Base-by-base conservation (phyloP, 2,113 vertebrate genomes). In the Brachypodius melanocephalos region DNA sequence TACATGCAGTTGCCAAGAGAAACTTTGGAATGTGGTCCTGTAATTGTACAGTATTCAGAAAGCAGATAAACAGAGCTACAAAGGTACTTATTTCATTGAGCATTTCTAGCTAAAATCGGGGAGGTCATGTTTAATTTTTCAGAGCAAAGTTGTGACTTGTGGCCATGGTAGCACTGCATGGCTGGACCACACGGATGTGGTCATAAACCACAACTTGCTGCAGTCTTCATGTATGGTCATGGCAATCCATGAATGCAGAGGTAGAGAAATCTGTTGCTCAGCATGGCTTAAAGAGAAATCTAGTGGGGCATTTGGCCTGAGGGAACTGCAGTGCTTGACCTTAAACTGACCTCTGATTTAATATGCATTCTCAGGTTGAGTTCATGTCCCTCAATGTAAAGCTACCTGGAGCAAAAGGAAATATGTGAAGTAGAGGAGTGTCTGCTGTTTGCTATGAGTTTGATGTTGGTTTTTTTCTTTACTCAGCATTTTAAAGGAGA, bases 201-300 rank as follows among this genome's bases (percentile, higher is more conserved):
- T 61, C 4, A 2, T 73, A 61, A 95, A 58, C 10, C 72, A 86
- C 21, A 59, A 2, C 19, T 80, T 54, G n/a, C 51, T 61, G 25
- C 25, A 43, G 40, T 7, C 2, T 42, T 80, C 0, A 0, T 59
- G 49, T 29, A 21, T 3, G 10, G 45, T 81, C 16, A 4, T 40
- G 77, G 32, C 32, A 68, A 10, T 61, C 24, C 48, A 54, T 40
- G 72, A 40, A 10, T 25, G 31, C 43, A 63, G 49, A 89, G 29
- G n/a, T 28, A 11, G 74, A 84, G 76, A 34, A 42, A 20, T 54
- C 22, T 76, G 18, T 51, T 78, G 57, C 40, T 82, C 29, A 42
- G 9, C 0, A 0, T 71, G 66, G 24, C 63, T 85, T n/a, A 54
- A 17, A 91, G 51, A 71, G 59, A 94, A 95, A 21, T 28, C 31